Percentiles rank a stretch among this genome's conserved stretches.
phyloP scores from a whole-genome alignment of 2,888 invertebrate genomes.

The Drosophila setosimentum region DNA sequence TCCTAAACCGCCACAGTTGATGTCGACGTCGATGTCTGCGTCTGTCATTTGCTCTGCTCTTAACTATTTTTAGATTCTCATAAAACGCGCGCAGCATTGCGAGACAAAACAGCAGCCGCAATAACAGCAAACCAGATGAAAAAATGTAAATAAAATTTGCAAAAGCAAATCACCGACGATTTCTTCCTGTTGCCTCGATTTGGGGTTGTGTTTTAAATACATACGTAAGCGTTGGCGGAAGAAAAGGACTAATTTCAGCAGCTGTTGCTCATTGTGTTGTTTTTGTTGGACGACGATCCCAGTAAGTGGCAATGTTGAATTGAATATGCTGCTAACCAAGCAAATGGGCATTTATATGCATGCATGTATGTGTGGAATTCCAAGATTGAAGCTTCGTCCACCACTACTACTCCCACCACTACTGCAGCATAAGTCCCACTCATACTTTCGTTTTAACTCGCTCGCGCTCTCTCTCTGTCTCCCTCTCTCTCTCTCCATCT shows the following conservation, averaged over 20 bases:
- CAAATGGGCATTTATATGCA: constrained; percentile 30
- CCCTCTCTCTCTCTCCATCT: background rate
- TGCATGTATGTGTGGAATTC: background rate
- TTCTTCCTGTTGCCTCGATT: constrained; percentile 39
- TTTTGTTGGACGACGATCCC: constrained; percentile 16
- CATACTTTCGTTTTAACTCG: constrained; percentile 25
- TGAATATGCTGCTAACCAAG: constrained; percentile 8
- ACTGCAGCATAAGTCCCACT: constrained; percentile 5
- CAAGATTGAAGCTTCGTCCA: constrained; percentile 35
- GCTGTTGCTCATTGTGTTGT: constrained; percentile 25
- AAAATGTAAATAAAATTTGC: constrained; percentile 28
- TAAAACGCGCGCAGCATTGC: constrained; percentile 42
- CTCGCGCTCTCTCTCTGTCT: constrained; percentile 8
- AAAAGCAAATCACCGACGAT: constrained; percentile 19
- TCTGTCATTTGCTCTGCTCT: constrained; percentile 56
- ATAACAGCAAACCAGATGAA: constrained; percentile 25
- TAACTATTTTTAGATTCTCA: constrained; percentile 53
- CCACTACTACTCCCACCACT: constrained; percentile 1
- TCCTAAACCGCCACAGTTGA: constrained; percentile 37
- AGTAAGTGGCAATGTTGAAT: constrained; percentile 22
- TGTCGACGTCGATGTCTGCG: constrained; percentile 7
- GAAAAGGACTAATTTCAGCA: constrained; percentile 48
- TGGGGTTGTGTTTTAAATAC: background rate
- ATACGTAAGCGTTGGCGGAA: constrained; percentile 40
- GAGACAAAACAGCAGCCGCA: constrained; percentile 38